phyloP scores from a whole-genome alignment of 2,888 invertebrate genomes.

The Drosophila meridiana region DNA sequence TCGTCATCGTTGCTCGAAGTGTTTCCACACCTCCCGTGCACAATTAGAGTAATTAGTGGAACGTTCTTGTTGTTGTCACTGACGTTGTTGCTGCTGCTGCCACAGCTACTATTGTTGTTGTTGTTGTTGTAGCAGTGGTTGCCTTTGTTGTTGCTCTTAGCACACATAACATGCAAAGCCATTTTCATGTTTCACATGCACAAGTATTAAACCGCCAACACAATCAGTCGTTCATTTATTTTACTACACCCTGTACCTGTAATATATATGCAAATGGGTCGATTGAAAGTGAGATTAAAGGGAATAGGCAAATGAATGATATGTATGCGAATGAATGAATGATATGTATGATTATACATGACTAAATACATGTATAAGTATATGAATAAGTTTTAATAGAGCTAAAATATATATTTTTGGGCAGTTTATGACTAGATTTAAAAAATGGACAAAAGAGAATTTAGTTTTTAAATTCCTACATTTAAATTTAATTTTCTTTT shows the following conservation, averaged over 20 bases:
- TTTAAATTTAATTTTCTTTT: no score
- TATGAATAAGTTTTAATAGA: no score
- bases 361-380: no score
- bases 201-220: constrained; percentile 52
- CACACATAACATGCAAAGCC: constrained; percentile 68
- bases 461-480: no score
- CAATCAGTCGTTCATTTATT: constrained; percentile 67
- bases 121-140: constrained; percentile 29
- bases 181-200: constrained; percentile 64
- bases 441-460: no score
- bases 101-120: constrained; percentile 28
- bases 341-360: no score
- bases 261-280: background rate
- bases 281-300: background rate
- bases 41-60: constrained; percentile 75
- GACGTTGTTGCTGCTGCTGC: constrained; percentile 22
- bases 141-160: constrained; percentile 30
- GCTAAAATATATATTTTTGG: no score
- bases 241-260: constrained; percentile 26
- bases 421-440: no score
- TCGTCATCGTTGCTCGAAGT: constrained; percentile 73
- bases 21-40: constrained; percentile 66
- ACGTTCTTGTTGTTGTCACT: constrained; percentile 43
- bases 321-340: background rate
- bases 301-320: background rate